A percentile compares a stretch with the other conserved stretches of the same genome.
phyloP scores from a whole-genome alignment of 2,113 vertebrate genomes.

The Vicugna pacos region DNA sequence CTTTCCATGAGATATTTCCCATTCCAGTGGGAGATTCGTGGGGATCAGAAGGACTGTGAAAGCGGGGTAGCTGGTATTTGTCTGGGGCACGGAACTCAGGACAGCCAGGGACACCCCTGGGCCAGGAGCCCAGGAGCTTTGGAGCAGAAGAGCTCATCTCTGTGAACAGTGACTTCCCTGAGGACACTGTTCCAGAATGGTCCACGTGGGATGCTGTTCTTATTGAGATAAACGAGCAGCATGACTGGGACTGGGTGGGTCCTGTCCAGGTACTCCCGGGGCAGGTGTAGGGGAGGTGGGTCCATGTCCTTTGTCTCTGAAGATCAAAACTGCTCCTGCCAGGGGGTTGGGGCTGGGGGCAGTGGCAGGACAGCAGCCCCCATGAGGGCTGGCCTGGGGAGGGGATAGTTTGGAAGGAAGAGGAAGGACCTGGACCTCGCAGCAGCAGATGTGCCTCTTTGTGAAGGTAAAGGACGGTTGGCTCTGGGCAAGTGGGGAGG shows the following conservation, averaged over 20 bases:
- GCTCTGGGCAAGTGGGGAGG: not conserved
- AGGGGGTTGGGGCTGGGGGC: not conserved
- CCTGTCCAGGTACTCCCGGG: not conserved
- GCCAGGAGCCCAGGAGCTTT: not conserved
- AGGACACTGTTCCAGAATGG: not conserved
- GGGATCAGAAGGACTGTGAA: not conserved
- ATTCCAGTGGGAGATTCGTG: not conserved
- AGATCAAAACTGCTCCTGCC: not conserved
- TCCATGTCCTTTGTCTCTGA: not conserved
- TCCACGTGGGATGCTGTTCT: not conserved
- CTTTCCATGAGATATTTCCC: slow-evolving; percentile 24
- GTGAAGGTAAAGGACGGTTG: not conserved
- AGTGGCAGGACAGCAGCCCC: no score
- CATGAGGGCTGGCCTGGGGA: not conserved
- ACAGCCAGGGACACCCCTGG: no score
- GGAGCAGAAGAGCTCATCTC: not conserved
- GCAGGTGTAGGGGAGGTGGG: not conserved
- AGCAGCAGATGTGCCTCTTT: not conserved
- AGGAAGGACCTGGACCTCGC: not conserved
- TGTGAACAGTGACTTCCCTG: no score
- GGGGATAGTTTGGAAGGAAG: not conserved
- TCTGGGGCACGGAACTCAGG: not conserved
- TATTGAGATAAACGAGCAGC: not conserved
- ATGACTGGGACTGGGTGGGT: not conserved
- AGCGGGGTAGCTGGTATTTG: not conserved